These are phyloP conservation scores for Dendrophyllia cribrosa DNA, from an alignment of 64 coral and sea anemone species.

Conservation along the genomic window DNA sequence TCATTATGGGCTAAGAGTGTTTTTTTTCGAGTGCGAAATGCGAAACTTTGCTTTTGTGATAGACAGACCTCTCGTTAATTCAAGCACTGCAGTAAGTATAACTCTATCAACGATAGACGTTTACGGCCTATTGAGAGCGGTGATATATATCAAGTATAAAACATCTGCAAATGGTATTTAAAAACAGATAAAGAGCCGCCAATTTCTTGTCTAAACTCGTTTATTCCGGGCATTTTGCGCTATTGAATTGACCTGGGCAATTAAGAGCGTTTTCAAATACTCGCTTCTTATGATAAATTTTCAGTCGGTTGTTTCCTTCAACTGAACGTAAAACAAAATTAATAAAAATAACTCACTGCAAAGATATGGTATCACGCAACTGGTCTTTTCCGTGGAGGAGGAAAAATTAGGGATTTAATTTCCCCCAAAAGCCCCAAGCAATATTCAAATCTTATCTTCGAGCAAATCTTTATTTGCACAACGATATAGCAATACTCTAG, in stretches of 20 bases:
- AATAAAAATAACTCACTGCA: neutral
- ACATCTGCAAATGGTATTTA: slow-evolving; percentile 42
- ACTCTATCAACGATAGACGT: slow-evolving; percentile 24
- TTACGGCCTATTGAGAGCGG: neutral
- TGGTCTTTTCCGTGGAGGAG: too few relatives aligned
- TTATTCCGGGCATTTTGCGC: neutral
- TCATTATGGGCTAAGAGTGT: neutral
- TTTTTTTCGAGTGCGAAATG: slow-evolving; percentile 19
- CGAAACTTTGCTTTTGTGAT: slow-evolving; percentile 1
- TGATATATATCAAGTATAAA: slow-evolving; percentile 12
- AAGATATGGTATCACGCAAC: neutral
- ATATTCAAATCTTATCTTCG: slow-evolving; percentile 1
- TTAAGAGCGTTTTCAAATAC: neutral
- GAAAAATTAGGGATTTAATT: neutral
- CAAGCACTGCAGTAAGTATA: neutral
- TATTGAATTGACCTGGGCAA: neutral
- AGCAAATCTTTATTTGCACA: neutral
- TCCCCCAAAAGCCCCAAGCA: neutral
- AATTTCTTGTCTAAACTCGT: slow-evolving; percentile 4
- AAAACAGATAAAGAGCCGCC: neutral
- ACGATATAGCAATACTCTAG: neutral
- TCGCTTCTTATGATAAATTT: too few relatives aligned
- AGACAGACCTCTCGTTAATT: neutral
- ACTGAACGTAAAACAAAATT: neutral
- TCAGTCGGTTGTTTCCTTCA: neutral